Evolutionary conservation across 2,888 invertebrate species (phyloP).

Genomic region (Caenorhabditis uteleia): DNA sequence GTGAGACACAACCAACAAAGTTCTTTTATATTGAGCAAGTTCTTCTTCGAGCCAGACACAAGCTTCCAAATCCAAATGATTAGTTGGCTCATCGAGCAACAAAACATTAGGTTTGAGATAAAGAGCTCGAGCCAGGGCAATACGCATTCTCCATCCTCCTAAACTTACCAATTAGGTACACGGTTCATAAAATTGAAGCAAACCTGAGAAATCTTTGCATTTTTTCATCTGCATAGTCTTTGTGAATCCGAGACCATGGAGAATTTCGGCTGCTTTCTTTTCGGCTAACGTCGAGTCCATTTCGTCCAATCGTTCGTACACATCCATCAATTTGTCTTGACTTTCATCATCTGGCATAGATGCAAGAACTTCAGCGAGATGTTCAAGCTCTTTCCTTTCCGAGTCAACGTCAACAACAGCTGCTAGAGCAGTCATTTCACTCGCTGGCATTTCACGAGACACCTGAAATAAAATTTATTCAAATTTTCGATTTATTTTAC

Average conservation of each 20-base stretch:
- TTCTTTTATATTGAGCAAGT: constrained; percentile 91
- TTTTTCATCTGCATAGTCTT: constrained; percentile 75
- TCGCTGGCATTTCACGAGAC: constrained; percentile 92
- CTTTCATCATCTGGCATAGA: constrained; percentile 86
- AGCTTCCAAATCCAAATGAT: constrained; percentile 82
- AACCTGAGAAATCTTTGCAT: constrained; percentile 77
- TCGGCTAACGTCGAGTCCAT: constrained; percentile 94
- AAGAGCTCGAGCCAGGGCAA: constrained; percentile 75
- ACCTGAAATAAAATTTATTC: constrained; percentile 14
- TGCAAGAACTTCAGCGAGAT: constrained; percentile 86
- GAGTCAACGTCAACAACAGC: constrained; percentile 98
- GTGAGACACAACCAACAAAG: constrained; percentile 95
- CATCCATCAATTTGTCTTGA: constrained; percentile 94
- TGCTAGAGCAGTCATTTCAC: constrained; percentile 87
- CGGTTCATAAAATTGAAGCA: neutral
- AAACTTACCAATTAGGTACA: constrained; percentile 33
- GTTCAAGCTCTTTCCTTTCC: constrained; percentile 87
- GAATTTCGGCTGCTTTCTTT: constrained; percentile 88
- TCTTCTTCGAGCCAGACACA: constrained; percentile 99
- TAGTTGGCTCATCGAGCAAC: constrained; percentile 76
- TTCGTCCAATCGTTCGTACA: constrained; percentile 95
- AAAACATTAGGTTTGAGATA: constrained; percentile 75
- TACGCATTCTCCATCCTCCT: constrained; percentile 78
- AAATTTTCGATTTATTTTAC: neutral
- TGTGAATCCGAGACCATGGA: constrained; percentile 94